These are phyloP conservation scores for Fulica atra DNA, from an alignment of 2,113 vertebrate genomes.

Conservation along the genomic window DNA sequence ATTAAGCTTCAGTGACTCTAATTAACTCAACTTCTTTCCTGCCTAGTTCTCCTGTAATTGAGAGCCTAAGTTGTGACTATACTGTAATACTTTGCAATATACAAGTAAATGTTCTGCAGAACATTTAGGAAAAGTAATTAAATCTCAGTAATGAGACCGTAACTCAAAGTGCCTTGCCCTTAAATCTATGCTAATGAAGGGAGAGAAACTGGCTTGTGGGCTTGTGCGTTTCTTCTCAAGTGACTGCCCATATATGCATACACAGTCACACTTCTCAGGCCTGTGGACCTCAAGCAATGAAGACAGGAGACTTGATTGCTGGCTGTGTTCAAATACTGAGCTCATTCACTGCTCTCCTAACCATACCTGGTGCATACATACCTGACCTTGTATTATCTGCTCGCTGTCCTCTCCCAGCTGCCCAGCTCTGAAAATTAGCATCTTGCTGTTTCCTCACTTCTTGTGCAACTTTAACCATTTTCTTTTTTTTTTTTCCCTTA, in stretches of 20 bases:
- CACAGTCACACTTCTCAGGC: neutral
- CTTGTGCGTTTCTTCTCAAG: neutral
- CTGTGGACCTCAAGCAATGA: neutral
- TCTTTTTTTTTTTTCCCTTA: neutral
- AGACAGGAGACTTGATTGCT: neutral
- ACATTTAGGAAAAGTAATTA: slow-evolving; percentile 68
- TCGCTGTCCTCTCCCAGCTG: neutral
- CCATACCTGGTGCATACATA: neutral
- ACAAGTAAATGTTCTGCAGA: slow-evolving; percentile 64
- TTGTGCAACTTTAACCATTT: neutral
- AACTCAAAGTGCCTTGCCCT: slow-evolving; percentile 47
- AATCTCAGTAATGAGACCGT: slow-evolving; percentile 56
- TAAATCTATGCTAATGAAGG: slow-evolving; percentile 29
- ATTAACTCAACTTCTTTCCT: slow-evolving; percentile 59
- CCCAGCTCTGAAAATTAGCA: neutral
- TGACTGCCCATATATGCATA: neutral
- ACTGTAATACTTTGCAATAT: slow-evolving; percentile 62
- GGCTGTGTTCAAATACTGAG: neutral
- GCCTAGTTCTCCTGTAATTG: slow-evolving; percentile 51
- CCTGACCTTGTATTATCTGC: neutral
- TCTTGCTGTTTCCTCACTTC: neutral
- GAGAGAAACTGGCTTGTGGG: neutral
- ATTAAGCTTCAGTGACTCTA: slow-evolving; percentile 60
- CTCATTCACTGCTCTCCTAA: neutral
- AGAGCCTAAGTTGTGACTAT: slow-evolving; percentile 48